Base-by-base conservation (phyloP, 2,113 vertebrate genomes). In the Rhinoderma darwinii region DNA sequence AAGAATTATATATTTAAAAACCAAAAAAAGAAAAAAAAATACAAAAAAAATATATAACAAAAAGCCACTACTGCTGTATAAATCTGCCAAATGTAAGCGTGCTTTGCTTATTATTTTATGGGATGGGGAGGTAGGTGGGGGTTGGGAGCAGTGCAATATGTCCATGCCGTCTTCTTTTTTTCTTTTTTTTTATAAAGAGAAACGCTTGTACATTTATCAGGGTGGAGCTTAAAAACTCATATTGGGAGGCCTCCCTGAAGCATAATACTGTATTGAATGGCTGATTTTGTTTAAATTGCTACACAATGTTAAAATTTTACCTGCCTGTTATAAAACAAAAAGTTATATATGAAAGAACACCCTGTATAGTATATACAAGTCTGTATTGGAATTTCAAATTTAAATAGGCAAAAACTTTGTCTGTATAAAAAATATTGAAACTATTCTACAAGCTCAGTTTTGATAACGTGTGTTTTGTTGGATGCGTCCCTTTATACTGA, bases 1-100 rank as follows among this genome's bases (percentile, higher is more conserved):
- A 86, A 90, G 84, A 90, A 86, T 84, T 87, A 84, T 89, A 88
- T 88, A 89, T 88, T 76, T 88, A 88, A 83, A 83, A 89, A 89
- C 51, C 80, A 72, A 86, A 83, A 54, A 68, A 86, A 77, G 35
- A 63, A 73, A 76, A 76, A 51, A 73, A 66, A 30, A 78, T 41
- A 77, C 39, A 41, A 47, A 73, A 76, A 63, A 86, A 66, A 37
- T n/a, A 78, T 37, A 56, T 35, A 85, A 78, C 43, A 44, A 86
- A 73, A 84, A 81, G 50, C 86, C 88, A 87, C 88, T 85, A 86
- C 77, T 41, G 89, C 89, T 84, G 88, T 81, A 88, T 88, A 72
- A 85, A 88, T 82, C 72, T 73, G 56, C 84, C 86, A 75, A 89
- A 80, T 20, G 59, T 88, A 84, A 86, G 82, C 79, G 70, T 86